These are phyloP conservation scores for Leucopsar rothschildi DNA, from an alignment of 2,113 vertebrate genomes.

Conservation along the genomic window DNA sequence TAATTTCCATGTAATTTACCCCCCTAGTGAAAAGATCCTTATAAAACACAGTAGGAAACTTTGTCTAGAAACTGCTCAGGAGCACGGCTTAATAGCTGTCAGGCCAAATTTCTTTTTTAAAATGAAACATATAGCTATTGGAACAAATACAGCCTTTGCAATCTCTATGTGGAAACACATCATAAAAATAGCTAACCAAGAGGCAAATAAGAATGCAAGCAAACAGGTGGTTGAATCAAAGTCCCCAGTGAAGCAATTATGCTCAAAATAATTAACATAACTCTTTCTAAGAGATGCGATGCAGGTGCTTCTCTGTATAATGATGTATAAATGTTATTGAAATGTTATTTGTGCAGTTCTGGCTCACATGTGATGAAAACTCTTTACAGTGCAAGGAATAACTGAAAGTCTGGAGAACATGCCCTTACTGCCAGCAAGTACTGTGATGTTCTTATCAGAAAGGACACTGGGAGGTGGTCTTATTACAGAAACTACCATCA, in stretches of 20 bases:
- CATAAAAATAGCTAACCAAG: not conserved
- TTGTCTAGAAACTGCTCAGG: not conserved
- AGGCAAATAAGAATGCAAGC: not conserved
- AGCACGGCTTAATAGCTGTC: not conserved
- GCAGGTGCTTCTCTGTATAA: not conserved
- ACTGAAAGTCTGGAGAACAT: not conserved
- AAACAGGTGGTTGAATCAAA: not conserved
- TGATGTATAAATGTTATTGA: not conserved
- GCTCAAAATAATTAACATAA: not conserved
- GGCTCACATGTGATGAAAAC: not conserved
- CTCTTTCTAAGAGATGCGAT: not conserved
- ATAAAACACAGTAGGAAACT: not conserved
- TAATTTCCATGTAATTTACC: not conserved
- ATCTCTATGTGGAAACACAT: not conserved
- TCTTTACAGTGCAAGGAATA: not conserved
- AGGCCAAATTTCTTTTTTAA: not conserved
- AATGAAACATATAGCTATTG: not conserved
- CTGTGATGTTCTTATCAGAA: accelerated
- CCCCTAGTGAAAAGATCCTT: not conserved
- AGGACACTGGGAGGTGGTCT: not conserved
- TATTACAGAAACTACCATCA: not conserved
- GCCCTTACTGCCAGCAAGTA: not conserved
- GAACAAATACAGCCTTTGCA: not conserved
- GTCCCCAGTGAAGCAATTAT: not conserved
- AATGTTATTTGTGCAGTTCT: not conserved